Evolutionary conservation across 2,113 vertebrate genomes (phyloP), one percentile per base, ranked within the genome.

Genomic region (Puntigrus tetrazona): DNA sequence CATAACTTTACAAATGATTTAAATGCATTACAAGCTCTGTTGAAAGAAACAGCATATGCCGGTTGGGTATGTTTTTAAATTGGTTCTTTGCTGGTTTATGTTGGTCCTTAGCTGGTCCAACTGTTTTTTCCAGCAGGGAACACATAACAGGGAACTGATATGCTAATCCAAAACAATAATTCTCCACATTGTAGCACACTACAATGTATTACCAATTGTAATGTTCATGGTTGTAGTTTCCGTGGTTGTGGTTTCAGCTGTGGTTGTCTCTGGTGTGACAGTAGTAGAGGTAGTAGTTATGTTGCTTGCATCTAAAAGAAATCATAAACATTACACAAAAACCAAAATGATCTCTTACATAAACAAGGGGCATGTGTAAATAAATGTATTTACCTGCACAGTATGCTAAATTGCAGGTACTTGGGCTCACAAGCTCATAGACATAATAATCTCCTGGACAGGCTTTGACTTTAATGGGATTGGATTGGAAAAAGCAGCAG

Each of bases 391-490:
- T 65, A 79, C 50, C 34, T 29, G 43, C 78, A 31, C 74, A 67
- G 57, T 59, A 59, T 5, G 27, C 50, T 22, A n/a, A 78, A 52
- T 4, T 0, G 41, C 83, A 87, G 52, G 0, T 0, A 38, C 0
- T 13, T 72, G 86, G 59, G 0, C 61, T 25, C 8, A 78, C 76
- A 78, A 78, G 41, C 55, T 78, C 55, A 78, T 78, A 78, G 55
- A 78, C 34, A 27, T 41, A 78, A 78, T 78, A 78, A 41, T 78
- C 31, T n/a, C n/a, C 76, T 41, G 76, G 76, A 41, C 76, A 78
- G 76, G 76, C 76, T 78, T 78, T 78, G 34, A 78, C 55, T 27
- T 14, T 59, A 27, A 78, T 78, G 34, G 76, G 55, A 78, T 78
- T 78, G 76, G 76, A 78, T 2, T 41, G 76, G 34, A 61, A 61